A percentile compares a stretch with the other conserved stretches of the same genome.
These are phyloP conservation scores for Ramphastos sulfuratus DNA, from an alignment of 2,113 vertebrate species.

Conservation along the genomic window DNA sequence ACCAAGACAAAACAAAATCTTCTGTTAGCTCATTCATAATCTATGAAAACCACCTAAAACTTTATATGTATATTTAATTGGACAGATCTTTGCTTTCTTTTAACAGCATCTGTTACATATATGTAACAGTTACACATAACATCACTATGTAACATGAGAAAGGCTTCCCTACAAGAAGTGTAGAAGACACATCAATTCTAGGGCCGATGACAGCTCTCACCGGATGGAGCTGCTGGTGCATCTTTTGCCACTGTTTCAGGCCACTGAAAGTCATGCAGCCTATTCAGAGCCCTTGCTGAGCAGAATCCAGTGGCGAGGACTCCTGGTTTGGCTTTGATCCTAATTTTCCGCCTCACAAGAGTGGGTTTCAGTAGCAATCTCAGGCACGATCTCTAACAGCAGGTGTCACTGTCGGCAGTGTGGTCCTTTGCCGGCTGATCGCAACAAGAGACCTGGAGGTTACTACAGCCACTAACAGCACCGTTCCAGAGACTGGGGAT, in stretches of 20 bases:
- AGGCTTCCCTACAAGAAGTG: neutral
- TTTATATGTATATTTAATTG: neutral
- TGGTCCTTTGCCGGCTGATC: fast-evolving
- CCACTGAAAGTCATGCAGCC: fast-evolving
- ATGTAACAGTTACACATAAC: too few species aligned
- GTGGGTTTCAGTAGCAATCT: neutral
- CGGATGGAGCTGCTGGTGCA: neutral
- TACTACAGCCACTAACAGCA: neutral
- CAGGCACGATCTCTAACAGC: neutral
- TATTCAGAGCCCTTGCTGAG: neutral
- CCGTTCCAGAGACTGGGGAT: neutral
- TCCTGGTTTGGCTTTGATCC: neutral
- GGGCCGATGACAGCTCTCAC: neutral
- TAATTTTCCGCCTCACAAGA: neutral
- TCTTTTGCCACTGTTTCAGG: neutral
- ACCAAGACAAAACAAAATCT: neutral
- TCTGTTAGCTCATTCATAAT: neutral
- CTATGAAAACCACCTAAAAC: neutral
- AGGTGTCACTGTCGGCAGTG: neutral
- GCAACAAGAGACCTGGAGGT: neutral
- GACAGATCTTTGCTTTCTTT: neutral
- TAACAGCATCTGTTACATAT: neutral
- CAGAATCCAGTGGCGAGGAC: neutral
- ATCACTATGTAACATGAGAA: neutral
- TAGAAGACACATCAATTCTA: neutral